Evolutionary conservation across 2,888 invertebrate species (phyloP), one percentile per base, ranked within the genome.

Genomic region (Chrysina gloriosa): DNA sequence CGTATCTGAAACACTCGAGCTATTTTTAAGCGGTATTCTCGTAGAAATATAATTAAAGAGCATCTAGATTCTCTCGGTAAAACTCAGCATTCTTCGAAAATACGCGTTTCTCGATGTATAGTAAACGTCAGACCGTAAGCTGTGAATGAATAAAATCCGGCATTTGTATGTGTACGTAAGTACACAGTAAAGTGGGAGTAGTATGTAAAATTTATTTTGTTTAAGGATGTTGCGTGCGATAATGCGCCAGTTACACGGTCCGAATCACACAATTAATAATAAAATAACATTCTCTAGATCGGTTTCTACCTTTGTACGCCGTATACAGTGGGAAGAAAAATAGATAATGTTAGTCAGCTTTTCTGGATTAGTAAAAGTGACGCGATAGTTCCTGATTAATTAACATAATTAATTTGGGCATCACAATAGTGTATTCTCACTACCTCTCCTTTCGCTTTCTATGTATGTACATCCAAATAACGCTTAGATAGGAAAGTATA

Each of bases 201-300:
- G 16, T 16, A 29, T 16, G 23, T 56, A 36, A 11, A 36, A 58
- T 39, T 39, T 14, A 58, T 58, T 39, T 58, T 11, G 21, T 25
- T 58, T 21, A 14, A 42, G 6, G 45, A 21, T 45, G 19, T 58
- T 23, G 58, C 58, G 58, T 58, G 23, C 23, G 25, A 58, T 23
- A 58, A 25, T 39, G 6, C 14, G 23, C 31, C 6, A 39, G 39
- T 25, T 36, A 58, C 58, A 58, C 36, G 58, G 23, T 58, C 39
- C 58, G 42, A 58, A 39, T 58, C 58, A 42, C 58, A 58, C 58
- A 39, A 58, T 39, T 39, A 21, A 39, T 39, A 58, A 58, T 23
- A 58, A 25, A 5, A 19, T n/a, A n/a, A n/a, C n/a, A n/a, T n/a
- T n/a, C n/a, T n/a, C n/a, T n/a, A n/a, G n/a, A n/a, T n/a, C n/a